Percentiles rank a stretch among this genome's conserved stretches.
These are phyloP conservation scores for Acanthaster planci DNA, from an alignment of 35 echinoderm and acorn worm species.

Conservation along the genomic window DNA sequence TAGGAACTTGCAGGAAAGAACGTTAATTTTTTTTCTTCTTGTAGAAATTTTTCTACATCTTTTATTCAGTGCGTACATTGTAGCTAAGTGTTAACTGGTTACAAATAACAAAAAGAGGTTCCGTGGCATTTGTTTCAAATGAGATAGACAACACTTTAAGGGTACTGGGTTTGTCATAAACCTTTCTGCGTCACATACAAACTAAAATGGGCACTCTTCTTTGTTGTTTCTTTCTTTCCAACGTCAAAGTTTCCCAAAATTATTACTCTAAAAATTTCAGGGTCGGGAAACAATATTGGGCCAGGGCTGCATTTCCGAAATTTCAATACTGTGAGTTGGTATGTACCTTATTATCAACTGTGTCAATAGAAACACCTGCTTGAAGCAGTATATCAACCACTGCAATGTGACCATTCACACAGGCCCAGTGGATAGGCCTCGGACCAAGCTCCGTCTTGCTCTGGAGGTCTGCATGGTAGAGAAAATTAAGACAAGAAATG, in stretches of 20 bases:
- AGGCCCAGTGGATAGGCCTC: conserved; percentile 96
- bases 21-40: no score
- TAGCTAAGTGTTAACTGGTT: no score
- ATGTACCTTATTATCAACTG: conserved; percentile 94
- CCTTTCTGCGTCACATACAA: no score
- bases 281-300: not conserved
- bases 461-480: conserved; percentile 70
- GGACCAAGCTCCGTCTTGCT: conserved; percentile 95
- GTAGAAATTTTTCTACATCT: no score
- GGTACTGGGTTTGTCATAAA: no score
- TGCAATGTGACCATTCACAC: conserved; percentile 96
- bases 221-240: not conserved
- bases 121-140: no score
- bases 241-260: not conserved
- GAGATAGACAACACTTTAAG: no score
- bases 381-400: conserved; percentile 92
- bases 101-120: no score
- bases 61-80: no score
- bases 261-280: not conserved
- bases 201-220: not conserved
- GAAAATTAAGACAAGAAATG: no score
- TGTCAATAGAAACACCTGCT: conserved; percentile 88
- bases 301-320: no score
- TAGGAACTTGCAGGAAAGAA: no score
- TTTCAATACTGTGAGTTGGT: not conserved